Evolutionary conservation across 2,113 vertebrate genomes (phyloP), one percentile per base, ranked within the genome.

Genomic region (Aphyosemion australe): DNA sequence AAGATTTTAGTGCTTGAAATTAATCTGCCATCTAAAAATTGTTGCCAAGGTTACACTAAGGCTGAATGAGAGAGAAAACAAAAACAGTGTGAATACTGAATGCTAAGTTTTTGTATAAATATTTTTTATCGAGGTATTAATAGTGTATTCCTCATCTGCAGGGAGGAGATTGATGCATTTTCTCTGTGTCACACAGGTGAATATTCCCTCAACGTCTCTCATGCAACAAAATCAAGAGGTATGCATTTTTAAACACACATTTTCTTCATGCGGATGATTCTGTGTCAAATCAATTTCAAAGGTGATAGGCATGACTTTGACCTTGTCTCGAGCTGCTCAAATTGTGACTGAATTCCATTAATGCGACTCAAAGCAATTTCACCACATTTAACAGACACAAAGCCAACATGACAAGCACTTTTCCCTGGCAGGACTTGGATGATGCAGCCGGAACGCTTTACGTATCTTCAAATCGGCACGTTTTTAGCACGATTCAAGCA

Each of bases 221-320:
- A 82, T 64, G 61, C 59, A 48, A 84, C 80, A 81, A 70, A 66
- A 78, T 76, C 75, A 86, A 62, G 74, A 32, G 34, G 14, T 66
- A 72, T 84, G 80, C 69, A 87, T 89, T 89, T 88, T 82, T 87
- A 74, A 84, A 79, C 74, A 68, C 56, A 45, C 67, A 74, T 86
- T 84, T 82, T 61, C 73, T 84, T 43, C 61, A 48, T 54, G 62
- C 13, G 46, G 61, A 78, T 74, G 47, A 79, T 79, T 74, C 66
- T 59, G 71, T 76, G 83, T 85, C 86, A 85, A 85, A 91, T 90
- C 87, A 76, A 88, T 92, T 90, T 89, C 85, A 82, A 58, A 84
- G 74, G 63, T 67, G 56, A 61, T 71, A 59, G 68, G 76, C 67
- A 72, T 31, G 74, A 81, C 78, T 81, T 60, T 85, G 86, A 87